Evolutionary conservation across 64 coral and sea anemone genomes (phyloP).

Genomic region (Platygyra sinensis): DNA sequence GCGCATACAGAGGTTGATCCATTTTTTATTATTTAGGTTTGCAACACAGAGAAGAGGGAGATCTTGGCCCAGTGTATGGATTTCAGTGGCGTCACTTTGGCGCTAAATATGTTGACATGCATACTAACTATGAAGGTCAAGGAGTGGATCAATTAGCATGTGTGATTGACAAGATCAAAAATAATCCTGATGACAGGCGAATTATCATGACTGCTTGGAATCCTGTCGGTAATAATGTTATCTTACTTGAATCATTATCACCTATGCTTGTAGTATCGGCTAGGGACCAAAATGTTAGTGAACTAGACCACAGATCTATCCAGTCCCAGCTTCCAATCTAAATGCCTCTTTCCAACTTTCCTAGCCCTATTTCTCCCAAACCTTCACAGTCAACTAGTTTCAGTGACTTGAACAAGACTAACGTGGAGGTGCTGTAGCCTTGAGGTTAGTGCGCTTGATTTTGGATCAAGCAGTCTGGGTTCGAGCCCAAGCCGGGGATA

Average conservation of each 20-base stretch:
- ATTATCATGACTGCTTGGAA: constrained; percentile 99
- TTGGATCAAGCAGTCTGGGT: too few relatives aligned
- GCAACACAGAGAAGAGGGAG: constrained; percentile 72
- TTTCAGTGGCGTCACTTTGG: constrained; percentile 99
- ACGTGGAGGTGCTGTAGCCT: too few relatives aligned
- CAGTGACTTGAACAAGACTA: too few relatives aligned
- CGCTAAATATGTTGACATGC: constrained; percentile 84
- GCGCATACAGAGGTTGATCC: neutral
- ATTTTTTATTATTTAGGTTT: constrained; percentile 50
- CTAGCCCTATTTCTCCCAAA: too few relatives aligned
- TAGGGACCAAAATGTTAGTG: too few relatives aligned
- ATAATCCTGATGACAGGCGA: constrained; percentile 81
- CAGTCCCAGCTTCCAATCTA: too few relatives aligned
- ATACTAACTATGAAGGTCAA: constrained; percentile 68
- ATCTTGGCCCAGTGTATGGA: constrained; percentile 93
- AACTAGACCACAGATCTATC: too few relatives aligned
- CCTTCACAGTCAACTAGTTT: too few relatives aligned
- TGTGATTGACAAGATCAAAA: constrained; percentile 94
- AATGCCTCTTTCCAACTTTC: too few relatives aligned
- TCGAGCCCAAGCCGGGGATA: too few relatives aligned
- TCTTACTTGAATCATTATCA: neutral
- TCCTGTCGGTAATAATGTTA: constrained; percentile 70
- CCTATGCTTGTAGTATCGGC: too few relatives aligned
- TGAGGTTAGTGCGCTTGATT: too few relatives aligned
- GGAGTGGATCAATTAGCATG: constrained; percentile 85